phyloP scores from a whole-genome alignment of 2,888 invertebrate species.

The Agrilus biguttatus region DNA sequence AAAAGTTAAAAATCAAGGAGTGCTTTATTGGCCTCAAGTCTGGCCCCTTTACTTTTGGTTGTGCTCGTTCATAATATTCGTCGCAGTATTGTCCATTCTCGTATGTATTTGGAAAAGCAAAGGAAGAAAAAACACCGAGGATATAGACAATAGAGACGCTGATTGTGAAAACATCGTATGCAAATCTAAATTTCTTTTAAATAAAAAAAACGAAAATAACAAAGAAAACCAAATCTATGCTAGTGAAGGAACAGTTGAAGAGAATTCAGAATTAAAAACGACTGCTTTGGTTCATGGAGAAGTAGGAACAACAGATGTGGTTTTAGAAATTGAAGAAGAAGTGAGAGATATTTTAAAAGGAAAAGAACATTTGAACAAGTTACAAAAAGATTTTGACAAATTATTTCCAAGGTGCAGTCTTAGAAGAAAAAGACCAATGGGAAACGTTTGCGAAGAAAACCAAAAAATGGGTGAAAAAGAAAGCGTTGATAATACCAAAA shows the following conservation, averaged over 20 bases:
- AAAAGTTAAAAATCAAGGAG: not conserved
- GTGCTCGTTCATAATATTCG: constrained; percentile 13
- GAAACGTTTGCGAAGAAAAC: not conserved
- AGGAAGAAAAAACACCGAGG: not conserved
- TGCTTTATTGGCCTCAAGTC: constrained; percentile 7
- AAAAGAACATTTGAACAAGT: too few species aligned
- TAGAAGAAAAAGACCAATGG: not conserved
- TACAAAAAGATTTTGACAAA: not conserved
- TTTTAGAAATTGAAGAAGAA: not conserved
- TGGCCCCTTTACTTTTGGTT: constrained; percentile 14
- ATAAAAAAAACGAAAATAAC: too few species aligned
- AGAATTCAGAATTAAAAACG: too few species aligned
- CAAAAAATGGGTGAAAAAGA: not conserved
- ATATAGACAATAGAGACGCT: constrained; percentile 6
- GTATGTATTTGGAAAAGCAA: constrained; percentile 17
- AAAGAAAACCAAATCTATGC: too few species aligned
- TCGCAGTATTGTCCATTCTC: constrained; percentile 18
- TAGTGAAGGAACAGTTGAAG: too few species aligned
- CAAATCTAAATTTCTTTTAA: too few species aligned
- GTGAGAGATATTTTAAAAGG: not conserved
- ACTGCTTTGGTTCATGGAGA: too few species aligned
- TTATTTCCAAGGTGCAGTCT: not conserved
- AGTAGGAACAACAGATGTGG: too few species aligned
- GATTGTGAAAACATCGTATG: constrained; percentile 2
- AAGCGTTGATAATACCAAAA: too few species aligned